A percentile compares a stretch with the other conserved stretches of the same genome.
These are phyloP conservation scores for Periophthalmus modestus DNA, from an alignment of 2,113 vertebrate genomes.

Conservation along the genomic window DNA sequence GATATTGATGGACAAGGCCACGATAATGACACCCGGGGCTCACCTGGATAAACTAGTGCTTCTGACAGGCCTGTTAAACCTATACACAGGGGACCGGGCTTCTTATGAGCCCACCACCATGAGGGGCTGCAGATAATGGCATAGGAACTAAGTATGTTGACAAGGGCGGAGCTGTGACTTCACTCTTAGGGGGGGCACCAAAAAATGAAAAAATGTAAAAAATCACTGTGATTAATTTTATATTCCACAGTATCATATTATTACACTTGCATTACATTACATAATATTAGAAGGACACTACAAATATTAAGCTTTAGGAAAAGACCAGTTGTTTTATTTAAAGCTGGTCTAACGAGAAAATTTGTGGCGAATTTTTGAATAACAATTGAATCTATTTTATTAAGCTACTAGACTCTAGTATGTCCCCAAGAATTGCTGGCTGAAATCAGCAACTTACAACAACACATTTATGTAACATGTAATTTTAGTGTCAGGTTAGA, in stretches of 20 bases:
- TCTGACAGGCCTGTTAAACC: constrained; percentile 63
- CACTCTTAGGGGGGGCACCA: background rate
- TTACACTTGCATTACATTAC: background rate
- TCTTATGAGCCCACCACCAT: constrained; percentile 23
- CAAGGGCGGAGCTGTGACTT: background rate
- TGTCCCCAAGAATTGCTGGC: no score
- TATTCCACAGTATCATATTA: background rate
- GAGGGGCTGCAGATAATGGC: constrained; percentile 21
- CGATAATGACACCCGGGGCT: constrained; percentile 63
- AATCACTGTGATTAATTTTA: background rate
- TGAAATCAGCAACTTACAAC: no score
- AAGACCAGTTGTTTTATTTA: no score
- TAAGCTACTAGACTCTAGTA: no score
- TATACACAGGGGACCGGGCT: constrained; percentile 34
- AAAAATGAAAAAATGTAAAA: background rate
- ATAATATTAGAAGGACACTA: background rate
- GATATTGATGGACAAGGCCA: constrained; percentile 68
- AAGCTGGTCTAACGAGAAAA: no score
- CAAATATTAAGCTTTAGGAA: background rate
- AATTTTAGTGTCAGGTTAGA: background rate
- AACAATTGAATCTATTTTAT: no score
- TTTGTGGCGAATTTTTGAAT: no score
- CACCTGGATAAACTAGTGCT: constrained; percentile 66
- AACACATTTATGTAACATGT: background rate
- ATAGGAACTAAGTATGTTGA: constrained; percentile 33